A percentile compares a stretch with the other conserved stretches of the same genome.
phyloP scores from a whole-genome alignment of 2,888 invertebrate species.

The Anticlea derivata region DNA sequence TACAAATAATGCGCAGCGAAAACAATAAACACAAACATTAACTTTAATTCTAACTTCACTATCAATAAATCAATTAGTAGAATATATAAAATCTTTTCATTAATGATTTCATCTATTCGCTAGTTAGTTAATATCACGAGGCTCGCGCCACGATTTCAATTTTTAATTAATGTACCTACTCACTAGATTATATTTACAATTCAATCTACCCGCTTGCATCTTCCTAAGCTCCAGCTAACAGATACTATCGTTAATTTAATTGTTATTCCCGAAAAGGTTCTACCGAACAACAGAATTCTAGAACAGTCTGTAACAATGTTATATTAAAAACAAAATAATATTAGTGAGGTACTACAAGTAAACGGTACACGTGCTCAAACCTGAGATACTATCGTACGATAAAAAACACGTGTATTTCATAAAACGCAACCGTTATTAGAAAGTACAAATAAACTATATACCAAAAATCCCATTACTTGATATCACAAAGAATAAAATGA shows the following conservation, averaged over 20 bases:
- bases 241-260: constrained; percentile 23
- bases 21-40: constrained; percentile 78
- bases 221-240: constrained; percentile 71
- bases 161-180: constrained; percentile 56
- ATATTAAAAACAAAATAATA: constrained; percentile 79
- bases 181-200: constrained; percentile 79
- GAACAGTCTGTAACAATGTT: constrained; percentile 68
- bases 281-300: constrained; percentile 38
- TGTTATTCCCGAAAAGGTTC: constrained; percentile 37
- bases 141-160: constrained; percentile 76
- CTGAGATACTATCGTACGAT: constrained; percentile 39
- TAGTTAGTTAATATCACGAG: constrained; percentile 83
- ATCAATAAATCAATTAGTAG: constrained; percentile 81
- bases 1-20: constrained; percentile 79
- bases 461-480: constrained; percentile 61
- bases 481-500: constrained; percentile 78
- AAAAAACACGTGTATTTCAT: constrained; percentile 40
- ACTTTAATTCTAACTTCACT: constrained; percentile 78
- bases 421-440: constrained; percentile 44
- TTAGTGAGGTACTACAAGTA: constrained; percentile 75
- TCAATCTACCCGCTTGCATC: constrained; percentile 78
- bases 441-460: constrained; percentile 44
- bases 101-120: constrained; percentile 82
- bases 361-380: constrained; percentile 63
- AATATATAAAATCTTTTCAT: constrained; percentile 83